These are phyloP conservation scores for Synodontis membranacea DNA, from an alignment of 2,113 vertebrate genomes.

Conservation along the genomic window DNA sequence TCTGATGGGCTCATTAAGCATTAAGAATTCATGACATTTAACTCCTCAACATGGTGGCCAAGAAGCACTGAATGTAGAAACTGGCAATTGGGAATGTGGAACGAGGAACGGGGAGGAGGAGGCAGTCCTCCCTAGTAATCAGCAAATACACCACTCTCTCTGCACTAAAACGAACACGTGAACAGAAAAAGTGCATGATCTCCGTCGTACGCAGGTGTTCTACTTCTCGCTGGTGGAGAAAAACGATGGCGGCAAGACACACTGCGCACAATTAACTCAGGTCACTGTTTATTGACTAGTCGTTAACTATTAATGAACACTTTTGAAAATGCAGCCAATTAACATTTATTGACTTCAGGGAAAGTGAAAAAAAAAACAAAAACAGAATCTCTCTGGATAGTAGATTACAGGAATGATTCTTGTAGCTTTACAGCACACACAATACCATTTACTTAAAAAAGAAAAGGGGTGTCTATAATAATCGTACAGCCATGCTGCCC, in stretches of 20 bases:
- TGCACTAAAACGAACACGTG: slow-evolving; percentile 20
- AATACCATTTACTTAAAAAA: not conserved
- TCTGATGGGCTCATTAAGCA: slow-evolving; percentile 80
- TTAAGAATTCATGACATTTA: slow-evolving; percentile 81
- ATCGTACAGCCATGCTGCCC: too few species aligned
- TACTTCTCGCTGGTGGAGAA: slow-evolving; percentile 11
- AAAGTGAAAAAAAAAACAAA: slow-evolving; percentile 1
- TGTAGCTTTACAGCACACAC: not conserved
- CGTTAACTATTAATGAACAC: slow-evolving; percentile 50
- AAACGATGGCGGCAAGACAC: slow-evolving; percentile 26
- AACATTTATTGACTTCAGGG: slow-evolving; percentile 41
- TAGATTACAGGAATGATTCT: not conserved
- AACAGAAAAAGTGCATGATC: slow-evolving; percentile 9
- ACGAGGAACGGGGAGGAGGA: not conserved
- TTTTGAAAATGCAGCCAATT: slow-evolving; percentile 27
- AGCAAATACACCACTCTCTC: slow-evolving; percentile 47
- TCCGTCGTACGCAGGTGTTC: slow-evolving; percentile 35
- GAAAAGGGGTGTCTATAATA: not conserved
- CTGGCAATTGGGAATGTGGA: slow-evolving; percentile 47
- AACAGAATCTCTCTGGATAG: not conserved
- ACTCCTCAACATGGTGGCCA: slow-evolving; percentile 67
- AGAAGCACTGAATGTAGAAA: slow-evolving; percentile 21
- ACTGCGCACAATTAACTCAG: slow-evolving; percentile 35
- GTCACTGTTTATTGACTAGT: slow-evolving; percentile 49
- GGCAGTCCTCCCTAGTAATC: slow-evolving; percentile 22